Base-by-base conservation (phyloP, 2,797 vertebrate species). In the Iguana delicatissima region DNA sequence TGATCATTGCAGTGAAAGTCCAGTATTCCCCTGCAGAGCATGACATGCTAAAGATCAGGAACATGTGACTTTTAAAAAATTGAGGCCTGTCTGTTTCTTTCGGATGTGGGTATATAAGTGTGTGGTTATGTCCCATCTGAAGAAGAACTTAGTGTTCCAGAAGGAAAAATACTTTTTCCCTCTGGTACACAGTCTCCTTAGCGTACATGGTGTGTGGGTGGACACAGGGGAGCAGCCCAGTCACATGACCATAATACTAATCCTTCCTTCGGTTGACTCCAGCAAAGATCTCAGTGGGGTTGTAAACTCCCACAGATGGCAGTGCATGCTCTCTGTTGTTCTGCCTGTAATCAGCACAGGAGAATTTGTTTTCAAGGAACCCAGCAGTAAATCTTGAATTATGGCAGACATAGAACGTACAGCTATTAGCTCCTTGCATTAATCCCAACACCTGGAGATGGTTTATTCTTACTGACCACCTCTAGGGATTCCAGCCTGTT, bases 101-200 rank as follows among this genome's bases (percentile, higher is more conserved):
- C 46, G 26, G 12, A 29, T 69, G 67, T 69, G 26, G 3, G 2
- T 69, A 29, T 69, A 32, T 69, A 69, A 32, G 67, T 32, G 67
- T 69, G 67, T 32, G 67, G 29, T 24, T 82, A 24, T 84, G 72
- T 57, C 32, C 26, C 16, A 89, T 35, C 6, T 93, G 80, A 69
- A 80, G 69, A 91, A 91, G 0, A 50, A 55, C 26, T 1, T 38
- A 46, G 14, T 62, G 89, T 88, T 6, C 67, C 26, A 42, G 80
- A 91, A 88, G 86, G 50, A 72, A n/a, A 42, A 69, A 52, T 69
- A 35, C 9, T 35, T 73, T 32, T 80, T 89, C 20, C n/a, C n/a
- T 32, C 4, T 73, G 12, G 77, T n/a, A 62, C 84, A 22, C n/a
- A 1, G 87, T 42, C 3, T 38, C 87, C 12, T 26, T 46, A 64